Base-by-base conservation (phyloP, 2,888 invertebrate species). In the Caenorhabditis auriculariae region DNA sequence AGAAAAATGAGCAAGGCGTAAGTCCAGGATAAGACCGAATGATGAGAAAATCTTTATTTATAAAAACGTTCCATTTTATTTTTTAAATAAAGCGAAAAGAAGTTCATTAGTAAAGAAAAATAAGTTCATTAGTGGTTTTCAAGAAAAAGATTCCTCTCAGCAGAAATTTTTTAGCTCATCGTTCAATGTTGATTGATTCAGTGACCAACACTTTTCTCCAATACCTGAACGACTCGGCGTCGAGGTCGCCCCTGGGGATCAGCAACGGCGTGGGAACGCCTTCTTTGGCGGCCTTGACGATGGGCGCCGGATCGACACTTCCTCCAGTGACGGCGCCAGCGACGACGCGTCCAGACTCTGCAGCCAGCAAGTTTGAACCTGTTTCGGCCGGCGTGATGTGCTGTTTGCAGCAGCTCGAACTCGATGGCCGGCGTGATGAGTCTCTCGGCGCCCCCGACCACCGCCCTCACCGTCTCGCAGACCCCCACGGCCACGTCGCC, bases 151-250 rank as follows among this genome's bases (percentile, higher is more conserved):
- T n/a, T n/a, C n/a, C n/a, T n/a, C n/a, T n/a, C n/a, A n/a, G n/a
- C n/a, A n/a, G n/a, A n/a, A n/a, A n/a, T n/a, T n/a, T n/a, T n/a
- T n/a, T n/a, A n/a, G n/a, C n/a, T n/a, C n/a, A n/a, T n/a, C n/a
- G n/a, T n/a, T n/a, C n/a, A n/a, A n/a, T n/a, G n/a, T 45, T 1
- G 17, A 15, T 21, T 5, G 9, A 43, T 70, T 54, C 47, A 71
- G 69, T 71, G 37, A 59, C 66, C 27, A 60, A 49, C 26, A 54
- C 48, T 7, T 67, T 75, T 32, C 55, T 74, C 38, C 55, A 60
- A 28, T 70, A 66, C 51, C 37, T 75, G 19, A 73, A 70, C 47
- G 75, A 75, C 32, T 48, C 56, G 6, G 59, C 60, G 21, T 70
- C 70, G 15, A 52, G 67, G 9, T 70, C 70, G 12, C 70, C 70